Conservation (phyloP, 2,113 vertebrate species). For the Tragelaphus strepsiceros region DNA sequence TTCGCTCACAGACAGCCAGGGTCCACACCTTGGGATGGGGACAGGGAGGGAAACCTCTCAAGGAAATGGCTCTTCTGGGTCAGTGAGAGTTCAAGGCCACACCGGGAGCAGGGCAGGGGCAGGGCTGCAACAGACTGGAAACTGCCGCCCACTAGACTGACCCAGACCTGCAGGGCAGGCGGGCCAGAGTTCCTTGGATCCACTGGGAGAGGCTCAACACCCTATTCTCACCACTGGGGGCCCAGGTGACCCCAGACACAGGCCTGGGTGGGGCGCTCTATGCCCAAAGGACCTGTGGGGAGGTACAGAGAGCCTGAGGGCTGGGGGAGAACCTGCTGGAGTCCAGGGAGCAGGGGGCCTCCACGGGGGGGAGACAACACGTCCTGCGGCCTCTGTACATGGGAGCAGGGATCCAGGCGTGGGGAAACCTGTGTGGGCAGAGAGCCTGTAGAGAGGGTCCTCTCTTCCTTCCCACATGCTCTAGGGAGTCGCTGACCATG, state of each 20-base stretch:
- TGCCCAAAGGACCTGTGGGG: neutral
- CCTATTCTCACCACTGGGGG: neutral
- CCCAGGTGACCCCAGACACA: neutral
- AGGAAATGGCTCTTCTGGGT: neutral
- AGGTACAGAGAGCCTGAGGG: neutral
- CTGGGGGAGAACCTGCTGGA: neutral
- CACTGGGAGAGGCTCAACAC: neutral
- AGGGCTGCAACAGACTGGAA: neutral
- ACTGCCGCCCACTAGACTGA: neutral
- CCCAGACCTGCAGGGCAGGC: neutral
- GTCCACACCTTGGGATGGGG: neutral
- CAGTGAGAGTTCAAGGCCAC: neutral
- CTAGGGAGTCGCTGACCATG: neutral
- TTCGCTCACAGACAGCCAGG: neutral
- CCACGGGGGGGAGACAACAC: neutral
- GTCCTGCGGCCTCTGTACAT: neutral
- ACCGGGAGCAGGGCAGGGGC: neutral
- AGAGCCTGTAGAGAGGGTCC: neutral
- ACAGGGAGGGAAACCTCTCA: neutral
- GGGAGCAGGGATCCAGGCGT: neutral
- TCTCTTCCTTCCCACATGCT: neutral
- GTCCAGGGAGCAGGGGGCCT: neutral
- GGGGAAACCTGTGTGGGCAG: neutral
- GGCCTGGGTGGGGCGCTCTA: neutral
- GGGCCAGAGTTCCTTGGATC: accelerated